Conservation (phyloP, 2,888 invertebrate genomes). For the Ischnus inquisitorius region DNA sequence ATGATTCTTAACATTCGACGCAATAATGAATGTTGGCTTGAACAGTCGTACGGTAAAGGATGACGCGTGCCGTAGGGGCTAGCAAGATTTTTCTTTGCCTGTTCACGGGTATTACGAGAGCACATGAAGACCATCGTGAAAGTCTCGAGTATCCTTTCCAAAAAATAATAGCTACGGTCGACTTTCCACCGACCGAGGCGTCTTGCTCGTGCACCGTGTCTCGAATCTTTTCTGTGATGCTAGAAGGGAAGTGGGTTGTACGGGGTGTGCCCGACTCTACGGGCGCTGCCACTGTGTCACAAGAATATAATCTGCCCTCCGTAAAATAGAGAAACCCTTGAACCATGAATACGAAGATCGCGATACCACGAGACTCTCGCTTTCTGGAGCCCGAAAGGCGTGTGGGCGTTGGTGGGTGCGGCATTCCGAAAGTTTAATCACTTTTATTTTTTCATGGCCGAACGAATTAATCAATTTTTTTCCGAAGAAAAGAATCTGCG, state of each 20-base stretch:
- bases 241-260: conserved; percentile 81
- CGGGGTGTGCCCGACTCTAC: conserved; percentile 77
- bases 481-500: conserved; percentile 5
- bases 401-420: conserved; percentile 71
- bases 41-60: conserved; percentile 5
- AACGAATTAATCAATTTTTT: conserved; percentile 43
- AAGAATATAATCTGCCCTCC: conserved; percentile 34
- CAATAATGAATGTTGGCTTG: background rate
- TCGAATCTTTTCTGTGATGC: conserved; percentile 62
- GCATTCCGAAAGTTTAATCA: conserved; percentile 62
- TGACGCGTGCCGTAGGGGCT: conserved; percentile 60
- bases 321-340: conserved; percentile 59
- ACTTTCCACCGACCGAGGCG: conserved; percentile 74
- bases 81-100: conserved; percentile 40
- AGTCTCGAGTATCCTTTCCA: conserved; percentile 78
- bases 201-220: conserved; percentile 56
- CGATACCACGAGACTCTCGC: conserved; percentile 49
- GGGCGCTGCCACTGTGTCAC: conserved; percentile 59
- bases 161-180: conserved; percentile 79
- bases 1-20: background rate
- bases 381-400: conserved; percentile 59
- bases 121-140: conserved; percentile 61
- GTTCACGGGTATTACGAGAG: conserved; percentile 61
- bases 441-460: conserved; percentile 28
- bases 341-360: conserved; percentile 40